Evolutionary conservation across 2,797 vertebrate species (phyloP).

Genomic region (Cirrhinus mrigala): DNA sequence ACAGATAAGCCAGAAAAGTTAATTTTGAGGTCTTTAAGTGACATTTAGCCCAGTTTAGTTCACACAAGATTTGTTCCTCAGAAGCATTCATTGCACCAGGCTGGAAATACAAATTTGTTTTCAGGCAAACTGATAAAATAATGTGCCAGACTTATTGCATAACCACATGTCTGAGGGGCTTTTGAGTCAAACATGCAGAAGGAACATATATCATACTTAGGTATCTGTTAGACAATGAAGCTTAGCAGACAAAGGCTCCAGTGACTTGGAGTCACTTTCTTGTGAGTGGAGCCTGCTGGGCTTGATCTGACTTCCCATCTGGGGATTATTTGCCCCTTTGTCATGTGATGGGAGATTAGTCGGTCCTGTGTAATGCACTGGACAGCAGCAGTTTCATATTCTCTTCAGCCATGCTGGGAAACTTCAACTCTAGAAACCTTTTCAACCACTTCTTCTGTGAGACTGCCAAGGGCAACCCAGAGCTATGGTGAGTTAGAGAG

Average conservation of each 20-base stretch:
- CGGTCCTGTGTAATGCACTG: slow-evolving; percentile 75
- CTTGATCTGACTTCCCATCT: slow-evolving; percentile 75
- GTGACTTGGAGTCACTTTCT: slow-evolving; percentile 33
- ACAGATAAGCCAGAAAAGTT: neutral
- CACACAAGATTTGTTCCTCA: neutral
- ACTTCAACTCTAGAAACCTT: slow-evolving; percentile 83
- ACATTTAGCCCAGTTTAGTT: neutral
- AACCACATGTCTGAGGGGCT: slow-evolving; percentile 4
- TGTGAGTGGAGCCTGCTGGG: slow-evolving; percentile 38
- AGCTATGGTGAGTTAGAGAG: slow-evolving; percentile 78
- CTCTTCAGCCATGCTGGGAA: slow-evolving; percentile 81
- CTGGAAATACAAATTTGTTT: neutral
- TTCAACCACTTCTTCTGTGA: slow-evolving; percentile 85
- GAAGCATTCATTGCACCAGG: neutral
- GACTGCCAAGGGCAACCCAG: slow-evolving; percentile 82
- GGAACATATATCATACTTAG: neutral
- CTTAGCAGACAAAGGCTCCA: neutral
- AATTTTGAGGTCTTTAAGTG: neutral
- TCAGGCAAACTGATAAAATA: neutral
- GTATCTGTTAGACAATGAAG: neutral
- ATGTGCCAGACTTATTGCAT: slow-evolving; percentile 11
- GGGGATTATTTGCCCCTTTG: slow-evolving; percentile 78
- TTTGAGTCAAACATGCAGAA: neutral
- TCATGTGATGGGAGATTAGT: slow-evolving; percentile 84
- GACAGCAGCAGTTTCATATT: slow-evolving; percentile 68